Conservation (phyloP, 2,113 vertebrate genomes). For the Ictalurus furcatus region DNA sequence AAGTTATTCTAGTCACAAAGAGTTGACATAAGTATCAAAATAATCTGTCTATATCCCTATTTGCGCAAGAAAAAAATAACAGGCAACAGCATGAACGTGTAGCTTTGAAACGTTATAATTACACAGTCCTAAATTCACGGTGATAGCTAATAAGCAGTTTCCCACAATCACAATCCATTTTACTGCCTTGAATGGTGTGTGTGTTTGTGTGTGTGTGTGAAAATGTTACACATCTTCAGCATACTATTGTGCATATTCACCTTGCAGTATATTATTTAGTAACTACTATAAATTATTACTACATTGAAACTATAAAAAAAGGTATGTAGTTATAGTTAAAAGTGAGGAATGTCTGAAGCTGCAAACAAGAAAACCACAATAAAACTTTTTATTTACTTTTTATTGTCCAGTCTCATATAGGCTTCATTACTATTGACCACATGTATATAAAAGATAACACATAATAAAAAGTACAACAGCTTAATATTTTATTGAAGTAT, state of each 20-base stretch:
- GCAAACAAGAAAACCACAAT: neutral
- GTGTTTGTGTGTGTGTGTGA: neutral
- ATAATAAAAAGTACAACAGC: constrained; percentile 61
- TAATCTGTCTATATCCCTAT: constrained; percentile 58
- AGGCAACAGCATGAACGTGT: neutral
- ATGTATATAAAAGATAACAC: constrained; percentile 70
- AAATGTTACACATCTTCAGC: neutral
- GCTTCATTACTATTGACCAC: constrained; percentile 54
- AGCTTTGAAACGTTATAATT: neutral
- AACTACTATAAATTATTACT: neutral
- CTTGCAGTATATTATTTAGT: neutral
- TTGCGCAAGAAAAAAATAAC: constrained; percentile 58
- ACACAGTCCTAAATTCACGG: neutral
- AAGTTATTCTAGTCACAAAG: constrained; percentile 74
- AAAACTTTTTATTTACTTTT: constrained; percentile 50
- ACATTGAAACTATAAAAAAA: neutral
- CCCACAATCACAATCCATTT: neutral
- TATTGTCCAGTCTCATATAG: constrained; percentile 68
- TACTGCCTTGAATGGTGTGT: neutral
- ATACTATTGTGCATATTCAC: neutral
- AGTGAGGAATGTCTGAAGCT: neutral
- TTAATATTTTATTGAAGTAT: constrained; percentile 65
- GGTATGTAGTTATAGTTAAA: neutral
- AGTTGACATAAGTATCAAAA: constrained; percentile 71
- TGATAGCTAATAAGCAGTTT: neutral